Evolutionary conservation across 2,888 invertebrate species (phyloP).

Genomic region (Amphipyra tragopoginis): DNA sequence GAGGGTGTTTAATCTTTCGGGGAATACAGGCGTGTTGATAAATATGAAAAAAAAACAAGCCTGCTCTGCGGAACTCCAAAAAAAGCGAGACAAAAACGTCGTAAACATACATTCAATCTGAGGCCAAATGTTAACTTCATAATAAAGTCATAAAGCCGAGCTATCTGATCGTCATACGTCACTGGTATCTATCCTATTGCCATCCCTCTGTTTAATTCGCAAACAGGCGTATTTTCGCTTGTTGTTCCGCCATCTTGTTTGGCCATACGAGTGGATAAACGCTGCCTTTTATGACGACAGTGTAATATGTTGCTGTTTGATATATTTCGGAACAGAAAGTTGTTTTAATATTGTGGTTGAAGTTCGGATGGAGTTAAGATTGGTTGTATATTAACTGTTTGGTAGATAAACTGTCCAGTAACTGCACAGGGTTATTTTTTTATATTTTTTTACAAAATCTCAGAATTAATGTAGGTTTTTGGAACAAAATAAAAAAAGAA

Average conservation of each 20-base stretch:
- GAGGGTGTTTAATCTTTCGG: no score
- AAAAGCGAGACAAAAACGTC: constrained; percentile 48
- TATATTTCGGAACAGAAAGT: constrained; percentile 14
- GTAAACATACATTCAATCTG: constrained; percentile 62
- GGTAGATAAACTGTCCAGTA: neutral
- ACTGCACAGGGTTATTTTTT: neutral
- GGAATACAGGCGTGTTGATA: no score
- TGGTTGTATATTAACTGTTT: constrained; percentile 5
- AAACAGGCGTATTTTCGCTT: constrained; percentile 53
- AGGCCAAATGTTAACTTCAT: constrained; percentile 65
- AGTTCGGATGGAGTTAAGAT: neutral
- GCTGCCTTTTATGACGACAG: constrained; percentile 41
- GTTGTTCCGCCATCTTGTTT: constrained; percentile 39
- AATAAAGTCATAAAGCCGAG: constrained; percentile 72
- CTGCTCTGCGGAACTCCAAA: constrained; percentile 44
- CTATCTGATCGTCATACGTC: constrained; percentile 76
- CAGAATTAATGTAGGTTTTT: no score
- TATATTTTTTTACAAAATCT: no score
- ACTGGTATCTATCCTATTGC: constrained; percentile 53
- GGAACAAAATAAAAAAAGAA: no score
- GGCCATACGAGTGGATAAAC: constrained; percentile 20
- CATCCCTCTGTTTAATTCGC: constrained; percentile 54
- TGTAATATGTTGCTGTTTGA: constrained; percentile 46
- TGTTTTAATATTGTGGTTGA: constrained; percentile 19
- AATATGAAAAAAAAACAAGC: constrained; percentile 2